Conservation (phyloP, 1,140 invertebrate genomes). For the Sesamia nonagrioides region DNA sequence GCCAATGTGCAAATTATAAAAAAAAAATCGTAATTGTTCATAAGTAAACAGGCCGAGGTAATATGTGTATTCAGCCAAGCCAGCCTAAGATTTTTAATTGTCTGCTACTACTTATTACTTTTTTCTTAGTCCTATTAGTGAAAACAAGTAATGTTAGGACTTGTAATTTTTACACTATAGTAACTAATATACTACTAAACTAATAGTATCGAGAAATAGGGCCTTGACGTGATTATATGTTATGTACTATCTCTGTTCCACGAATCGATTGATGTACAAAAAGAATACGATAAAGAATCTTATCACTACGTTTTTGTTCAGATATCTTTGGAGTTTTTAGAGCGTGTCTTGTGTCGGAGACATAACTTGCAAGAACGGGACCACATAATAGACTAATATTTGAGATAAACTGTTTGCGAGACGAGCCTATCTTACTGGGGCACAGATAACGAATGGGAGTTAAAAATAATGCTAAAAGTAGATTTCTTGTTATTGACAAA, state of each 20-base stretch:
- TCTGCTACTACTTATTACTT: too few relatives aligned
- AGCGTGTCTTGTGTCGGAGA: not conserved
- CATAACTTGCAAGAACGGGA: conserved; percentile 12
- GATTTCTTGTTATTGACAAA: conserved; percentile 35
- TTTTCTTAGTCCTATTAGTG: too few relatives aligned
- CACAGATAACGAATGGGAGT: conserved; percentile 56
- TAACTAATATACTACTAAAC: too few relatives aligned
- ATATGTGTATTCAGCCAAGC: too few relatives aligned
- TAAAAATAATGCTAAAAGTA: conserved; percentile 19
- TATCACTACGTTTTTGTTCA: not conserved
- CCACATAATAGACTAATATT: conserved; percentile 7
- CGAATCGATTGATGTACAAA: not conserved
- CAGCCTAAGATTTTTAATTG: too few relatives aligned
- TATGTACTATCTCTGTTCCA: not conserved
- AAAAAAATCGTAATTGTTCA: too few relatives aligned
- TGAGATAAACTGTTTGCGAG: conserved; percentile 51
- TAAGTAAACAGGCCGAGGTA: too few relatives aligned
- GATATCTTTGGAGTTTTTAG: not conserved
- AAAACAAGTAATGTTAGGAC: too few relatives aligned
- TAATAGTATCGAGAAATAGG: too few relatives aligned
- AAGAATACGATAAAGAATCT: conserved; percentile 3
- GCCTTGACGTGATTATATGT: too few relatives aligned
- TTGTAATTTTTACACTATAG: too few relatives aligned
- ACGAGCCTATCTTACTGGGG: conserved; percentile 64
- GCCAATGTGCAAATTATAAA: too few relatives aligned